A percentile compares a stretch with the other conserved stretches of the same genome.
Conservation (phyloP, 2,888 invertebrate genomes). For the Corythucha ciliata region DNA sequence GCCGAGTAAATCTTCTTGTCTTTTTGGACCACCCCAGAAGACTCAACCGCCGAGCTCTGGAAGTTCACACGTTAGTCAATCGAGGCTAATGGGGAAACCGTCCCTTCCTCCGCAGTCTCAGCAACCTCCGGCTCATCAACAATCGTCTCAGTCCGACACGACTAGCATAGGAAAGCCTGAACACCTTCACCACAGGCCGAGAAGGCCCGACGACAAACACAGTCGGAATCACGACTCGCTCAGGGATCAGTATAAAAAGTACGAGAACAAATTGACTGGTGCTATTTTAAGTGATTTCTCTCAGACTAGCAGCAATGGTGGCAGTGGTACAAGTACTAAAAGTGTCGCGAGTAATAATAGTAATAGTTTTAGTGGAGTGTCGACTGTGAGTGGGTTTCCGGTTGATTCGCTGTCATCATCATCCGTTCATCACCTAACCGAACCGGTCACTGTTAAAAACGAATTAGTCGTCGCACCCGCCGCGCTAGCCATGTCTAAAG, state of each 20-base stretch:
- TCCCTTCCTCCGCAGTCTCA: conserved; percentile 33
- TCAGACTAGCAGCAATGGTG: conserved; percentile 22
- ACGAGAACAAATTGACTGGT: conserved; percentile 24
- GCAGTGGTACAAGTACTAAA: conserved; percentile 30
- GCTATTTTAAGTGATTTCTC: conserved; percentile 19
- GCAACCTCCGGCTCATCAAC: conserved; percentile 39
- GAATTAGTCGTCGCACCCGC: conserved; percentile 36
- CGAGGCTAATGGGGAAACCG: conserved; percentile 41
- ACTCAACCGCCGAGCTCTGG: conserved; percentile 24
- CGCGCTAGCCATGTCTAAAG: conserved; percentile 21
- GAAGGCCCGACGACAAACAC: conserved; percentile 26
- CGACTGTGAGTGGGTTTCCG: too few relatives aligned
- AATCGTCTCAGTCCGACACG: conserved; percentile 39
- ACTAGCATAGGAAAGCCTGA: conserved; percentile 35
- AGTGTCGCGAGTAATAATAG: conserved; percentile 30
- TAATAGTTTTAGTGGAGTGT: too few relatives aligned
- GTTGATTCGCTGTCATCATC: conserved; percentile 17
- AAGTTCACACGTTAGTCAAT: conserved; percentile 15
- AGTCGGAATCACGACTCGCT: too few relatives aligned
- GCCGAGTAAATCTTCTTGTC: conserved; percentile 26
- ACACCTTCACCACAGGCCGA: conserved; percentile 24
- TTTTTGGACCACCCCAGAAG: conserved; percentile 30
- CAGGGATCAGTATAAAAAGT: conserved; percentile 22
- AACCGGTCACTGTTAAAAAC: conserved; percentile 31
- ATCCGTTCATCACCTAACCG: conserved; percentile 7